A percentile compares a stretch with the other conserved stretches of the same genome.
Evolutionary conservation across 2,888 invertebrate genomes (phyloP).

Genomic region (Alsophila aescularia): DNA sequence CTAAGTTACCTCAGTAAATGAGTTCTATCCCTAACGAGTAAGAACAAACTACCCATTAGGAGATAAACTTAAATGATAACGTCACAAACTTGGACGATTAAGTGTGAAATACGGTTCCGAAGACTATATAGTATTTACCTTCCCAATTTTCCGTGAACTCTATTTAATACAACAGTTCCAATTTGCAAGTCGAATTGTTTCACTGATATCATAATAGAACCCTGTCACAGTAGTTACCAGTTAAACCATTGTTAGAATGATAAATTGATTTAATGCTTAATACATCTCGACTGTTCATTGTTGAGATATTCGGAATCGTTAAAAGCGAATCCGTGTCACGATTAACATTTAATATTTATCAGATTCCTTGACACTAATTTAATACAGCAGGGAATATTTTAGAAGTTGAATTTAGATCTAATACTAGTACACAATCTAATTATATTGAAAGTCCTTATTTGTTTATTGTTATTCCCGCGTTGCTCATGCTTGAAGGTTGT

Average conservation of each 20-base stretch:
- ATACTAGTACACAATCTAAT: too few relatives aligned
- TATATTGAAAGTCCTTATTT: too few relatives aligned
- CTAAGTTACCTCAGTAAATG: neutral
- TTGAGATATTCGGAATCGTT: constrained; percentile 14
- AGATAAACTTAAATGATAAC: constrained; percentile 2
- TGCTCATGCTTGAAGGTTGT: too few relatives aligned
- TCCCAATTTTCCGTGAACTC: neutral
- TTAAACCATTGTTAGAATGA: constrained; percentile 19
- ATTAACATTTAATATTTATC: constrained; percentile 29
- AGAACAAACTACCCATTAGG: neutral
- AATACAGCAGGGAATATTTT: too few relatives aligned
- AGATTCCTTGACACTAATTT: constrained; percentile 1
- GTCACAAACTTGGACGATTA: neutral
- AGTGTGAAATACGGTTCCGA: neutral
- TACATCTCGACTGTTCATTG: constrained; percentile 12
- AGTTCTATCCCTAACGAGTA: neutral
- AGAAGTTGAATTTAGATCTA: too few relatives aligned
- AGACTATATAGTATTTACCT: neutral
- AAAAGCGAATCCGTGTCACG: constrained; percentile 30
- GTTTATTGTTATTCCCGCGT: too few relatives aligned
- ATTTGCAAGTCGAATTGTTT: constrained; percentile 19
- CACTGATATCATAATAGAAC: constrained; percentile 21
- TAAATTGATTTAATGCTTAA: constrained; percentile 21
- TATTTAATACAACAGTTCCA: constrained; percentile 6
- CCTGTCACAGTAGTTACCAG: constrained; percentile 10